phyloP scores from a whole-genome alignment of 1,140 invertebrate genomes.

The Caenorhabditis briggsae region DNA sequence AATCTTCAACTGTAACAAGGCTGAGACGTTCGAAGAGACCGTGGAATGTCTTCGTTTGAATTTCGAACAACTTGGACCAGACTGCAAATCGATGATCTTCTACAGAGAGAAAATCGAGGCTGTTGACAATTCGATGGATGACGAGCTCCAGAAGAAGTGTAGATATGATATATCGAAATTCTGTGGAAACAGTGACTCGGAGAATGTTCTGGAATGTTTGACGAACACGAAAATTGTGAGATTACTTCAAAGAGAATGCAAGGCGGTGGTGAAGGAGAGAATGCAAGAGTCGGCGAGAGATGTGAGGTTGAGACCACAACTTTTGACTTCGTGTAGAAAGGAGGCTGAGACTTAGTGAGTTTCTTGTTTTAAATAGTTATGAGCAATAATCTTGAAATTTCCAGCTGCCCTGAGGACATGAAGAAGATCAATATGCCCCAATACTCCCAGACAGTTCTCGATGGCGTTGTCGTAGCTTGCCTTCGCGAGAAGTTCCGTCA shows the following conservation, averaged over 20 bases:
- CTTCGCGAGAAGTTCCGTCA: slow-evolving; percentile 73
- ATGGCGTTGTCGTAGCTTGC: slow-evolving; percentile 71
- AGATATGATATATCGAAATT: slow-evolving; percentile 76
- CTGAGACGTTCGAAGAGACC: slow-evolving; percentile 84
- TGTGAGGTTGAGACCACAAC: slow-evolving; percentile 73
- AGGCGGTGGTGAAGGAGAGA: slow-evolving; percentile 80
- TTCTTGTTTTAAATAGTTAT: neutral
- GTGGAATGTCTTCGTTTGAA: slow-evolving; percentile 81
- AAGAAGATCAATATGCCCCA: slow-evolving; percentile 69
- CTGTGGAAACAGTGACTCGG: slow-evolving; percentile 74
- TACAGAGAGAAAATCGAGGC: slow-evolving; percentile 76
- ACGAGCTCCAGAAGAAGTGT: slow-evolving; percentile 74
- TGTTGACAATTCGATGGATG: slow-evolving; percentile 75
- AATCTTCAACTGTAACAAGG: slow-evolving; percentile 80
- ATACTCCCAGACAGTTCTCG: slow-evolving; percentile 69
- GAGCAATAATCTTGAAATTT: slow-evolving; percentile 38
- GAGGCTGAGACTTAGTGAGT: slow-evolving; percentile 74
- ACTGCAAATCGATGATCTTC: slow-evolving; percentile 76
- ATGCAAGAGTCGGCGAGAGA: slow-evolving; percentile 83
- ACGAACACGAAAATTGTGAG: slow-evolving; percentile 85
- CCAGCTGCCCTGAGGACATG: slow-evolving; percentile 73
- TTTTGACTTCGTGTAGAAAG: slow-evolving; percentile 72
- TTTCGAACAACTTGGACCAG: slow-evolving; percentile 72
- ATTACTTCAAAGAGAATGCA: slow-evolving; percentile 87
- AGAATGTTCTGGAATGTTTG: slow-evolving; percentile 80